Conservation (phyloP, 2,888 invertebrate species). For the Lysandra bellargus region DNA sequence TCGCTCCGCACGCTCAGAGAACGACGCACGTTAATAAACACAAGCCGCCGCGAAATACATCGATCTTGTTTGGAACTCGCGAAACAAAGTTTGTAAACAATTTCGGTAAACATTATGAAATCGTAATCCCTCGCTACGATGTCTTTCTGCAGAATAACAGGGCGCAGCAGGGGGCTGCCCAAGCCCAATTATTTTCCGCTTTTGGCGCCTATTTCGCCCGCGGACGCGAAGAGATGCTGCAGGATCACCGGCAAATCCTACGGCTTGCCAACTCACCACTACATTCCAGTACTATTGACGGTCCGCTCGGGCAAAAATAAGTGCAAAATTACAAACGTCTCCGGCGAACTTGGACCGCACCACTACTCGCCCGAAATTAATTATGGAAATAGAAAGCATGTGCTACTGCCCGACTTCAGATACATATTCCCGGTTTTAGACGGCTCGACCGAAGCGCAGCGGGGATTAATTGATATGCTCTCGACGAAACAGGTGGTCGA, state of each 20-base stretch:
- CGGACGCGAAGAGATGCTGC: conserved; percentile 90
- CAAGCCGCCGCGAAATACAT: conserved; percentile 48
- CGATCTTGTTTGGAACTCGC: conserved; percentile 49
- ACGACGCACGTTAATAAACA: conserved; percentile 52
- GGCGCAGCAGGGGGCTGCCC: conserved; percentile 88
- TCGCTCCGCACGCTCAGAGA: conserved; percentile 60
- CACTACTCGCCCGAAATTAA: conserved; percentile 81
- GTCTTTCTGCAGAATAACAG: conserved; percentile 91
- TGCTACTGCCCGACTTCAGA: conserved; percentile 84
- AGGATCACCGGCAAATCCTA: conserved; percentile 89
- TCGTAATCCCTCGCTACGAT: conserved; percentile 63
- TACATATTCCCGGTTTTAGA: conserved; percentile 88
- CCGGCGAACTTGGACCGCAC: conserved; percentile 82
- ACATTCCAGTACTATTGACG: conserved; percentile 87
- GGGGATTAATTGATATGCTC: conserved; percentile 81
- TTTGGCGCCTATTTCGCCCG: conserved; percentile 89
- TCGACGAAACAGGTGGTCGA: conserved; percentile 80
- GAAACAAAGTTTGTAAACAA: conserved; percentile 59
- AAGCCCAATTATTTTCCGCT: conserved; percentile 91
- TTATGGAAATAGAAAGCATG: conserved; percentile 85
- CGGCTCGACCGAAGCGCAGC: conserved; percentile 84
- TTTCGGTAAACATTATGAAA: conserved; percentile 62
- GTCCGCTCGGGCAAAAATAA: conserved; percentile 72
- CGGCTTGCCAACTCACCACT: conserved; percentile 87
- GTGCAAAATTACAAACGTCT: conserved; percentile 84